Evolutionary conservation across 2,888 invertebrate species (phyloP).

Genomic region (Aethes cnicana): DNA sequence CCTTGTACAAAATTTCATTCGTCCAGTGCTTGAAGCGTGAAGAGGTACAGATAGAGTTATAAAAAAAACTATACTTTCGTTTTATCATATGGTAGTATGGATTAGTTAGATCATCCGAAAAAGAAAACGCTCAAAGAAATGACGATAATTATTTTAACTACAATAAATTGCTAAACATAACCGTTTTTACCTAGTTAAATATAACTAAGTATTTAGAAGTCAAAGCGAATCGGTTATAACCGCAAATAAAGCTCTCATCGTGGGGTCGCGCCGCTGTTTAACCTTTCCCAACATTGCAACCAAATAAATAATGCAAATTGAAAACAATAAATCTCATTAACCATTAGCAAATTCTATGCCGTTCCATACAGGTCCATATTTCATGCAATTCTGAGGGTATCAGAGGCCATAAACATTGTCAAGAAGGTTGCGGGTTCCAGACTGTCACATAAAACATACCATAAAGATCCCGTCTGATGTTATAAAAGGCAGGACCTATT

Average conservation of each 20-base stretch:
- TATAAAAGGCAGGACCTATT: conserved; percentile 4
- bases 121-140: too few relatives aligned
- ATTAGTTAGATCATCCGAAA: too few relatives aligned
- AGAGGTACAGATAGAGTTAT: too few relatives aligned
- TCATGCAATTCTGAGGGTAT: conserved; percentile 42
- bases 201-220: neutral
- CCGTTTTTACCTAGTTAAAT: too few relatives aligned
- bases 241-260: conserved; percentile 12
- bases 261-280: conserved; percentile 8
- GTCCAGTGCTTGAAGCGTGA: too few relatives aligned
- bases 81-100: too few relatives aligned
- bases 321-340: conserved; percentile 32
- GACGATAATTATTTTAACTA: too few relatives aligned
- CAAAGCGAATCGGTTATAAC: conserved; percentile 4
- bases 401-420: conserved; percentile 52
- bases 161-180: too few relatives aligned
- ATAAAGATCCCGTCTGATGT: conserved; percentile 3
- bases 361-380: conserved; percentile 34
- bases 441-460: conserved; percentile 43
- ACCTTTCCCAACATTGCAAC: conserved; percentile 21
- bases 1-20: too few relatives aligned
- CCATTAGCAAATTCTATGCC: conserved; percentile 32
- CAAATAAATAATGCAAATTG: conserved; percentile 32
- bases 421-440: conserved; percentile 41
- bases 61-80: too few relatives aligned